A percentile compares a stretch with the other conserved stretches of the same genome.
Evolutionary conservation across 1,140 invertebrate species (phyloP).

Genomic region (Tetragonula clypearis): DNA sequence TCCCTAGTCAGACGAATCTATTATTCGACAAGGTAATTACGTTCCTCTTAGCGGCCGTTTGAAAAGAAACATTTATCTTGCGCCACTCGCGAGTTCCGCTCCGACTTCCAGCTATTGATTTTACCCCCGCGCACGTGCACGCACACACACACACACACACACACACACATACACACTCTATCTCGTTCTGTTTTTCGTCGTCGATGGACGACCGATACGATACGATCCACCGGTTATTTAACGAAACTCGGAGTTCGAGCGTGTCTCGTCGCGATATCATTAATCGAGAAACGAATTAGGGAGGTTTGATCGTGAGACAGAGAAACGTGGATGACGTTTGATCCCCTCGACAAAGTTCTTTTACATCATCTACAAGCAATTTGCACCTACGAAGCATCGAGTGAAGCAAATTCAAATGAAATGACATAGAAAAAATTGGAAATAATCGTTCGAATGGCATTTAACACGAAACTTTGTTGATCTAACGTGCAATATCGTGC

Average conservation of each 20-base stretch:
- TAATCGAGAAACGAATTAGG: no score
- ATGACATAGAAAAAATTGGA: no score
- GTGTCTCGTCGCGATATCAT: constrained; percentile 4
- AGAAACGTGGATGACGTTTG: no score
- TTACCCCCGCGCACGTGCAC: neutral
- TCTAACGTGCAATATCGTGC: no score
- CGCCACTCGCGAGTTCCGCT: neutral
- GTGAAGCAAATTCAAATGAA: no score
- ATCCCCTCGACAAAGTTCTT: neutral
- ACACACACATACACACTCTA: no score
- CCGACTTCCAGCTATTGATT: constrained; percentile 28
- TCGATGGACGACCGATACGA: neutral
- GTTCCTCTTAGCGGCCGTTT: neutral
- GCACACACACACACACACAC: no score
- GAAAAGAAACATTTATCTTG: constrained; percentile 44
- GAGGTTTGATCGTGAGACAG: neutral
- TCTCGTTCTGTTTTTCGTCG: neutral
- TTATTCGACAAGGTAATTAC: constrained; percentile 44
- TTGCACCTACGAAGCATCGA: neutral
- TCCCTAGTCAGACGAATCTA: neutral
- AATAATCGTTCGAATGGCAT: no score
- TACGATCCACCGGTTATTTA: constrained; percentile 16
- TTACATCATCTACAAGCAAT: neutral
- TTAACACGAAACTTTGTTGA: no score
- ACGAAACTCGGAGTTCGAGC: neutral